phyloP scores from a whole-genome alignment of 2,797 vertebrate species.

The Cryptoblepharus egeriae region DNA sequence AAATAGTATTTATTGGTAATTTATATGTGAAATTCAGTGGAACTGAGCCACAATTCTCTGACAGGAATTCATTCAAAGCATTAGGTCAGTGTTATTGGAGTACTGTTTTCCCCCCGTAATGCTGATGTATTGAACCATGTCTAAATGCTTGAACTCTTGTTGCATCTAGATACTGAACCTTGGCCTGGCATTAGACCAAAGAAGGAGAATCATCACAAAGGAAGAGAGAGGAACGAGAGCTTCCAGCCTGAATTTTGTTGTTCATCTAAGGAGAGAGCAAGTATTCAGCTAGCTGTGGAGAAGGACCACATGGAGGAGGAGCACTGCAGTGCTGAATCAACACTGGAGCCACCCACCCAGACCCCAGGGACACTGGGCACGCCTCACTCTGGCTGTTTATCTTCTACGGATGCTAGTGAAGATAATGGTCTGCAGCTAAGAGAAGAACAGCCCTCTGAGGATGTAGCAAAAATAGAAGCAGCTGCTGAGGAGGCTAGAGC shows the following conservation, averaged over 20 bases:
- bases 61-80: conserved; percentile 46
- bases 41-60: conserved; percentile 38
- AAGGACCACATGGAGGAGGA: conserved; percentile 74
- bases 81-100: conserved; percentile 59
- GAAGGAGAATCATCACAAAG: conserved; percentile 51
- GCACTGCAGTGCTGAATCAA: conserved; percentile 54
- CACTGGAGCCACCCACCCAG: conserved; percentile 70
- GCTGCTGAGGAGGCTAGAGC: conserved; percentile 45
- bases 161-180: conserved; percentile 73
- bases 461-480: conserved; percentile 66
- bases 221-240: conserved; percentile 44
- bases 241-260: conserved; percentile 34
- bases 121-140: conserved; percentile 61
- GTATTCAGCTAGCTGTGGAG: conserved; percentile 50
- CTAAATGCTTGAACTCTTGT: conserved; percentile 64
- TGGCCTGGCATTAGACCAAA: conserved; percentile 62
- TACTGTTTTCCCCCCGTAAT: conserved; percentile 18
- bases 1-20: neutral
- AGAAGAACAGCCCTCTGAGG: conserved; percentile 64
- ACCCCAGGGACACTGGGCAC: conserved; percentile 69
- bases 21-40: conserved; percentile 7
- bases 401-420: conserved; percentile 63
- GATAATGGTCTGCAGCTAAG: conserved; percentile 68
- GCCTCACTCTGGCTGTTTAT: conserved; percentile 61
- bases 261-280: conserved; percentile 37